Percentiles rank a stretch among this genome's conserved stretches.
phyloP scores from a whole-genome alignment of 1,140 invertebrate species.

The Pogonomyrmex barbatus region DNA sequence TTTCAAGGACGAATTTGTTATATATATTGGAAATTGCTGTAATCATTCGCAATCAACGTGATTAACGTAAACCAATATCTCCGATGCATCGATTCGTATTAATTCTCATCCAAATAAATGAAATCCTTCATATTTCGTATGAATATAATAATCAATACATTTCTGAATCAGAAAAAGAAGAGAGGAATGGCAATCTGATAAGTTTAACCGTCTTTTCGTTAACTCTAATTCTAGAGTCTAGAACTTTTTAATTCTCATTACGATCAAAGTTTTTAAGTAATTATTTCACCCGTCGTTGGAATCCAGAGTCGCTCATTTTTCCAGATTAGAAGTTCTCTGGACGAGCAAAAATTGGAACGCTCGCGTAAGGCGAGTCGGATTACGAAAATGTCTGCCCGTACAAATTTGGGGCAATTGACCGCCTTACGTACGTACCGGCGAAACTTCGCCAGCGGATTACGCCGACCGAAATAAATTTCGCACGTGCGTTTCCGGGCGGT shows the following conservation, averaged over 20 bases:
- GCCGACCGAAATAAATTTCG: slow-evolving; percentile 39
- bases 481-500: slow-evolving; percentile 21
- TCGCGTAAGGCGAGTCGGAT: background rate
- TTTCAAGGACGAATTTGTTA: slow-evolving; percentile 4
- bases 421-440: background rate
- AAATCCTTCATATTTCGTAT: background rate
- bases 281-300: slow-evolving; percentile 32
- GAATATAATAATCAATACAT: background rate
- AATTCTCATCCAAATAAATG: background rate
- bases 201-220: slow-evolving; percentile 40
- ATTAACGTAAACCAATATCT: background rate
- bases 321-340: slow-evolving; percentile 13
- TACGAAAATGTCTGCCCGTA: slow-evolving; percentile 6
- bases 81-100: background rate
- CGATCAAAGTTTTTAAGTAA: slow-evolving; percentile 63
- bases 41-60: background rate
- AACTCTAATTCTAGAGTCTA: slow-evolving; percentile 39
- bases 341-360: slow-evolving; percentile 12
- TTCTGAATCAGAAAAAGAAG: background rate
- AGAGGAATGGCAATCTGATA: slow-evolving; percentile 1
- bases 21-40: background rate
- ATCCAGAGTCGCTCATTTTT: slow-evolving; percentile 26
- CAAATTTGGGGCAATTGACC: slow-evolving; percentile 24
- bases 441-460: slow-evolving; percentile 16
- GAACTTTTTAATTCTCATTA: slow-evolving; percentile 65